Evolutionary conservation across 2,888 invertebrate species (phyloP).

Genomic region (Epiblema foenella): DNA sequence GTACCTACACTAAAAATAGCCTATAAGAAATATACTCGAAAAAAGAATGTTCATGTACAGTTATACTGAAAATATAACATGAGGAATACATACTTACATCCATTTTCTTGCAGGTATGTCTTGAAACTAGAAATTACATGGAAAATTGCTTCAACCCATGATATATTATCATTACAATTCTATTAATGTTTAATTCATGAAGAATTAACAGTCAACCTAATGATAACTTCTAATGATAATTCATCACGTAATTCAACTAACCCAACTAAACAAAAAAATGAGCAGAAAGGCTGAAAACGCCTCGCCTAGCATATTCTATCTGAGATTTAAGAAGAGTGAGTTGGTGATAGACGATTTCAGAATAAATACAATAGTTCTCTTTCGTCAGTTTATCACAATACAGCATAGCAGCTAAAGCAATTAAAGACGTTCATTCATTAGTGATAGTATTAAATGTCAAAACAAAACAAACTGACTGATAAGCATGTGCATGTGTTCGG

Average conservation of each 20-base stretch:
- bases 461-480: conserved; percentile 25
- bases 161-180: neutral
- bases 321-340: neutral
- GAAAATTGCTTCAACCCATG: conserved; percentile 18
- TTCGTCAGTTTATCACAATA: neutral
- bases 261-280: neutral
- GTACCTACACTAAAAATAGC: neutral
- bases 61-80: neutral
- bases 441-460: conserved; percentile 29
- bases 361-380: too few species aligned
- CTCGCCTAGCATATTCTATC: neutral
- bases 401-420: neutral
- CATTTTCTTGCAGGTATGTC: neutral
- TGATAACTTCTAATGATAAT: neutral
- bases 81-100: conserved; percentile 13
- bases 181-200: neutral
- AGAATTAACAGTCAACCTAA: neutral
- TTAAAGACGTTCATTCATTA: conserved; percentile 1
- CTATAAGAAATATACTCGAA: neutral
- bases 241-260: neutral
- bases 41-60: too few species aligned
- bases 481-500: neutral
- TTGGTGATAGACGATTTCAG: too few species aligned
- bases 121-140: neutral
- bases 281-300: neutral